Conservation (phyloP, 2,888 invertebrate species). For the Thecophora atra region DNA sequence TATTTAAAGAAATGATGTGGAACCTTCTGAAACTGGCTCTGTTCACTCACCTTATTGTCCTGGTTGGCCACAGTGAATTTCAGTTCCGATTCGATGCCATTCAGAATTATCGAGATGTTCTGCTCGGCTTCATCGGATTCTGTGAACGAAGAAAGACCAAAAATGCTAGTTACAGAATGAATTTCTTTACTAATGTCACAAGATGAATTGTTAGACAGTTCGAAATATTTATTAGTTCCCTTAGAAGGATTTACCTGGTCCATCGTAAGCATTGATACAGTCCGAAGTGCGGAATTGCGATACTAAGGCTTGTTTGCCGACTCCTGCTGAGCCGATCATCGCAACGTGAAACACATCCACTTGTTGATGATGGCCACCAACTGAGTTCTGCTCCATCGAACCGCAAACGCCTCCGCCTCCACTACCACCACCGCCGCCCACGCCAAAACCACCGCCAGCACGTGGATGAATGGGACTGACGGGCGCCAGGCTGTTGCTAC, state of each 20-base stretch:
- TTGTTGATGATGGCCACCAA: conserved; percentile 52
- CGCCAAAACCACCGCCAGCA: conserved; percentile 49
- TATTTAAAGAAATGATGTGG: too few species aligned
- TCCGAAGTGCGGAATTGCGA: conserved; percentile 93
- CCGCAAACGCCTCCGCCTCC: conserved; percentile 50
- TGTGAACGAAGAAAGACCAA: conserved; percentile 62
- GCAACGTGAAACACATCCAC: conserved; percentile 76
- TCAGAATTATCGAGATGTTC: conserved; percentile 91
- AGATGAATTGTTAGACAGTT: too few species aligned
- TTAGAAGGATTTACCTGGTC: conserved; percentile 80
- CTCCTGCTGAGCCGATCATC: conserved; percentile 81
- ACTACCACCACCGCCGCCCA: conserved; percentile 45
- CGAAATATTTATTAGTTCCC: too few species aligned
- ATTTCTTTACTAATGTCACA: background rate
- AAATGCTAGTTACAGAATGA: too few species aligned
- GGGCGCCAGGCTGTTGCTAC: conserved; percentile 84
- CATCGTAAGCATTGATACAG: conserved; percentile 92
- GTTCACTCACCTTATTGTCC: conserved; percentile 61
- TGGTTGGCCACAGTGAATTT: conserved; percentile 75
- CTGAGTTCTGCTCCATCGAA: conserved; percentile 4
- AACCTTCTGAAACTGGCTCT: background rate
- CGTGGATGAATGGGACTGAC: conserved; percentile 67
- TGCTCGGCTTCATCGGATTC: conserved; percentile 77
- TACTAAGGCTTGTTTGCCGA: conserved; percentile 86
- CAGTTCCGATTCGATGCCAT: conserved; percentile 92